Evolutionary conservation across 2,888 invertebrate genomes (phyloP), one percentile per base, ranked within the genome.

Genomic region (Apamea monoglypha): DNA sequence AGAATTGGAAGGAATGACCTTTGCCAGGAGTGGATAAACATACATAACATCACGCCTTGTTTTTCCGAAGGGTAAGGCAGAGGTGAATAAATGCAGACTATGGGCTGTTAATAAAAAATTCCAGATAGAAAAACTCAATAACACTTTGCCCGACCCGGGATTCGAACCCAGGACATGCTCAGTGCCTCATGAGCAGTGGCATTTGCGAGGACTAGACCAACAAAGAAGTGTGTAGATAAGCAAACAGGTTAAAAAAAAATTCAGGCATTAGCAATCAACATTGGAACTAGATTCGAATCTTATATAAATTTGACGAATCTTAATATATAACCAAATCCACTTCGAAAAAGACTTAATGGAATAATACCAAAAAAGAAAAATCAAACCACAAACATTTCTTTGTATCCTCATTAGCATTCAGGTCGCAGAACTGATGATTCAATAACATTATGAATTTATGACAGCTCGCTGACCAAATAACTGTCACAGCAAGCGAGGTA

Each of bases 341-440:
- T 47, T 16, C 1, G 10, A 59, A 18, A n/a, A 36, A 66, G 16
- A 32, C 25, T 16, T n/a, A 29, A 47, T 10, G 61, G 44, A 75
- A 82, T 44, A 56, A 12, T 73, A 25, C 50, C 32, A 73, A 4
- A 50, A 7, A 50, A 47, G 25, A 21, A 53, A 67, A n/a, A n/a
- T n/a, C 7, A 70, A 32, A 68, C 16, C 18, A 44, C 50, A 8
- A 36, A 63, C 18, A 32, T 53, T 67, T 82, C 36, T 36, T n/a
- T 7, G 25, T n/a, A 63, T 10, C 8, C 63, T 79, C 50, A 84
- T 84, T 84, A 72, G 16, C 36, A 83, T 84, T 84, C 83, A 44
- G 44, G 47, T 29, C 71, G 68, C 73, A 53, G 32, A 56, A 68
- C n/a, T 40, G 56, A 72, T 66, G 53, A 75, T 61, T 64, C 44